These are phyloP conservation scores for Catocala fraxini DNA, from an alignment of 2,888 invertebrate species.

Conservation along the genomic window DNA sequence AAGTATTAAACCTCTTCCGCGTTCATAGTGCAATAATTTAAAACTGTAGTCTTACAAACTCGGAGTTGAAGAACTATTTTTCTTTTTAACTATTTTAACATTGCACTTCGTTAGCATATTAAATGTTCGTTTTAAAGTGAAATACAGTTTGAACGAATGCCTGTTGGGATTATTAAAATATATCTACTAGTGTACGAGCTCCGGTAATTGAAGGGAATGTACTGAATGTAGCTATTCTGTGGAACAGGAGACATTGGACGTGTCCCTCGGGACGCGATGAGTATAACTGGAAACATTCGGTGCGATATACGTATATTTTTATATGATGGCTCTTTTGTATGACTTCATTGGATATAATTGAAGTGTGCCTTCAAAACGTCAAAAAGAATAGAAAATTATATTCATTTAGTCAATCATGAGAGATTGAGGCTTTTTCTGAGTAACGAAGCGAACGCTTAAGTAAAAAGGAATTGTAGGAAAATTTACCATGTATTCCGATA, in stretches of 20 bases:
- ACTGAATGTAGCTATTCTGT: constrained; percentile 20
- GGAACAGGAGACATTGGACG: constrained; percentile 11
- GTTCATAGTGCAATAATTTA: background rate
- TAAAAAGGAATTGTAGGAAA: too few species aligned
- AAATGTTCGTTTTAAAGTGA: constrained; percentile 8
- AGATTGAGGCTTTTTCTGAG: too few species aligned
- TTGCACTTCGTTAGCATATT: constrained; percentile 11
- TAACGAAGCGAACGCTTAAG: too few species aligned
- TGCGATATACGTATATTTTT: too few species aligned
- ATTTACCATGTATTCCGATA: too few species aligned
- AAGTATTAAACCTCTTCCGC: background rate
- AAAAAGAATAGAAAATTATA: too few species aligned
- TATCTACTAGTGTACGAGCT: constrained; percentile 22
- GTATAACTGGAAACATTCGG: background rate
- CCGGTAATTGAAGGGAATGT: constrained; percentile 29
- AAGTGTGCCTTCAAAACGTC: background rate
- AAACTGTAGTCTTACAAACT: background rate
- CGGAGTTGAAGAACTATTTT: background rate
- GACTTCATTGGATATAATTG: background rate
- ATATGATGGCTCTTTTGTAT: background rate
- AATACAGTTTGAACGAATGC: constrained; percentile 13
- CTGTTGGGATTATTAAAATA: constrained; percentile 27
- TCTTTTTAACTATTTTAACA: background rate
- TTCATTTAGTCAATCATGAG: too few species aligned
- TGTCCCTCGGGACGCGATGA: background rate